Evolutionary conservation across 2,888 invertebrate species (phyloP).

Genomic region (Aplocera efformata): DNA sequence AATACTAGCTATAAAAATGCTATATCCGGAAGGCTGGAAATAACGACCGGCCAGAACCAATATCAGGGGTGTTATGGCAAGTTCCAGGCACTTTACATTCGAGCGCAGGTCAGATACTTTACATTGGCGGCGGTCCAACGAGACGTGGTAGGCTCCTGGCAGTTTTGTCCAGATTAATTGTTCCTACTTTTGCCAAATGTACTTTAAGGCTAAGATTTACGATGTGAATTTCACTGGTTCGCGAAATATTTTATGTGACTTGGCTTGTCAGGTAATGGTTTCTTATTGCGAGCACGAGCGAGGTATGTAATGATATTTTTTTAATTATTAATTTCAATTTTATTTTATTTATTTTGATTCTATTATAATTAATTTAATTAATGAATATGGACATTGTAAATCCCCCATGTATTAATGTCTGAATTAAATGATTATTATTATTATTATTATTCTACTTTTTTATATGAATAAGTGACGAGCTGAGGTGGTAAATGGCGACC

Average conservation of each 20-base stretch:
- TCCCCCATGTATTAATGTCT: too few species aligned
- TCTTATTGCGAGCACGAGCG: neutral
- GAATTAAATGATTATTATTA: too few species aligned
- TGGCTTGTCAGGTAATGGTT: constrained; percentile 23
- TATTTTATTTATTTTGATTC: too few species aligned
- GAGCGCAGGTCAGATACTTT: constrained; percentile 24
- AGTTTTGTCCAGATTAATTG: constrained; percentile 64
- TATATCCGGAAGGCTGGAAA: neutral
- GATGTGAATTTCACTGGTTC: constrained; percentile 41
- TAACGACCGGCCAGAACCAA: constrained; percentile 8
- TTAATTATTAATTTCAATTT: too few species aligned
- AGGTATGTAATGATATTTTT: too few species aligned
- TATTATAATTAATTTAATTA: too few species aligned
- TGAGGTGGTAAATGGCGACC: too few species aligned
- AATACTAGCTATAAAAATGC: constrained; percentile 26
- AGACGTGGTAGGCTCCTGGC: constrained; percentile 47
- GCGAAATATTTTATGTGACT: constrained; percentile 38
- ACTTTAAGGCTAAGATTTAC: constrained; percentile 52
- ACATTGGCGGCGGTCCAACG: constrained; percentile 55
- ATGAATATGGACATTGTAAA: too few species aligned
- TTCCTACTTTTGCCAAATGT: constrained; percentile 68
- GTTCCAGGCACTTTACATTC: too few species aligned
- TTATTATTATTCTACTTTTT: too few species aligned
- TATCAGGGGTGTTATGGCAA: constrained; percentile 39
- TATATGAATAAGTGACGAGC: too few species aligned